Evolutionary conservation across 2,797 vertebrate species (phyloP).

Genomic region (Coranthus polyacanthus): DNA sequence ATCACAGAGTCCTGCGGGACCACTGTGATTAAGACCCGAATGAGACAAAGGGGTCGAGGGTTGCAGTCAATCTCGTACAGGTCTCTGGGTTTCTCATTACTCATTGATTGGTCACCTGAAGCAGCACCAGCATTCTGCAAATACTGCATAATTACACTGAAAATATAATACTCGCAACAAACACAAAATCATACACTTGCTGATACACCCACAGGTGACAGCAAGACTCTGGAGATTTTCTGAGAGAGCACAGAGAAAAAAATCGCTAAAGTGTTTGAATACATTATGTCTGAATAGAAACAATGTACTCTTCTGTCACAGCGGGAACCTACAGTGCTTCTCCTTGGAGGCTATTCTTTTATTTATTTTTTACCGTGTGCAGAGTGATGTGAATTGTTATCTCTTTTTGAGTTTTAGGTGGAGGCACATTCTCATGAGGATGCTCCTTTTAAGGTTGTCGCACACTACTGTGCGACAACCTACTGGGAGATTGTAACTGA

Average conservation of each 20-base stretch:
- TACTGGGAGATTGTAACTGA: slow-evolving; percentile 49
- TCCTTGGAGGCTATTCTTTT: slow-evolving; percentile 25
- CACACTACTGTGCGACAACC: too few species aligned
- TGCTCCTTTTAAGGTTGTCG: slow-evolving; percentile 38
- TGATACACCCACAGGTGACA: slow-evolving; percentile 55
- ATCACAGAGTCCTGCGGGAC: slow-evolving; percentile 55
- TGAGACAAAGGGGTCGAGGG: slow-evolving; percentile 58
- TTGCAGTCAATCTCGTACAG: slow-evolving; percentile 72
- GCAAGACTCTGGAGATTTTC: slow-evolving; percentile 59
- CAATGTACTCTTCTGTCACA: slow-evolving; percentile 48
- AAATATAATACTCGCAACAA: slow-evolving; percentile 54
- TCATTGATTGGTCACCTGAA: slow-evolving; percentile 79
- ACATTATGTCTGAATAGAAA: slow-evolving; percentile 43
- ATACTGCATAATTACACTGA: slow-evolving; percentile 75
- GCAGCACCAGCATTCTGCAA: slow-evolving; percentile 59
- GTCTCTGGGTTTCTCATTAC: slow-evolving; percentile 73
- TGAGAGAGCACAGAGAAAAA: slow-evolving; percentile 37
- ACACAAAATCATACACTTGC: slow-evolving; percentile 58
- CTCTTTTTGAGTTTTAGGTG: slow-evolving; percentile 20
- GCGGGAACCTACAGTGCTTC: slow-evolving; percentile 23
- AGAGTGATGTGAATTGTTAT: slow-evolving; percentile 14
- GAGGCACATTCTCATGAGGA: slow-evolving; percentile 25
- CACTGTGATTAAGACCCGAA: slow-evolving; percentile 73
- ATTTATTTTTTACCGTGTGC: slow-evolving; percentile 8
- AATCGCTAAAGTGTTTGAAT: slow-evolving; percentile 53